Base-by-base conservation (phyloP, 1,140 invertebrate genomes). In the Antheraea mylitta region DNA sequence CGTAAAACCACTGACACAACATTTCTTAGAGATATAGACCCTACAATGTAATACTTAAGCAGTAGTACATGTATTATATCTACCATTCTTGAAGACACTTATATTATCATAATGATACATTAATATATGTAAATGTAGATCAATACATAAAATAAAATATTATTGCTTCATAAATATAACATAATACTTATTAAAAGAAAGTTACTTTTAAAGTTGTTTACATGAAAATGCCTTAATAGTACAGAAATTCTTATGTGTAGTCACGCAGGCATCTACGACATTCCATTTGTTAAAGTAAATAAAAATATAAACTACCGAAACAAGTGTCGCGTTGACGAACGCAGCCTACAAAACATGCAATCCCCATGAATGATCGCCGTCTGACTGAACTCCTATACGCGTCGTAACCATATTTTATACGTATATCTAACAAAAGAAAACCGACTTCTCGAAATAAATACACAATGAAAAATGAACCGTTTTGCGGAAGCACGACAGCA, bases 281-380 rank as follows among this genome's bases (percentile, higher is more conserved):
- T 70, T 64, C 75, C 68, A 77, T 82, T 79, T 68, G 78, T 68
- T 66, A 65, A 69, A 75, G 70, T 81, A 79, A 83, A 81, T 81
- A 85, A 81, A 7, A 53, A 82, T 79, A 83, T 67, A 77, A 79
- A 80, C 76, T 80, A 82, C 72, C 73, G 73, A 74, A 79, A 77
- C 77, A 82, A 81, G 75, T 78, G 81, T 79, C 76, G 73, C 71
- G 60, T 78, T 77, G 79, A 85, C 75, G 73, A 72, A 79, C 75
- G 60, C 79, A 77, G 79, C 75, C 67, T 81, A 79, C 78, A 82
- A 80, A 83, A 87, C 80, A 81, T 85, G 79, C 79, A 85, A 80
- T 82, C 82, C 77, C 75, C 77, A 81, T 82, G 79, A 85, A 82
- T 83, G 80, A 84, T 82, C 76, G 77, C 80, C 76, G 73, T 77